Percentiles rank a stretch among this genome's conserved stretches.
phyloP scores from a whole-genome alignment of 1,140 invertebrate genomes.

The Drosophila fuyamai region DNA sequence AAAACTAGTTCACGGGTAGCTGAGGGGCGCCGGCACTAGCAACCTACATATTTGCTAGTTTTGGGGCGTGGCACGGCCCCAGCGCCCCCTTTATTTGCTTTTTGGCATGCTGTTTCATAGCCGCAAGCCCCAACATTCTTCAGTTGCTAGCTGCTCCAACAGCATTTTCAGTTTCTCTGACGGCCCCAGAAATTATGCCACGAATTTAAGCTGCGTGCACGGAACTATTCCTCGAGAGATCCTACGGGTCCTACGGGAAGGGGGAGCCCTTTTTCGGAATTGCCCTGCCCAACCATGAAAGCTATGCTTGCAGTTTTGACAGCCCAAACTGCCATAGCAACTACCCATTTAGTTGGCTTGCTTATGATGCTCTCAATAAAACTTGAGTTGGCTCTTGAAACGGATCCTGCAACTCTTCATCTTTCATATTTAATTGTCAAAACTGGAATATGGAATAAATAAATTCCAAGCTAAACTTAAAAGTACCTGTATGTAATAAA shows the following conservation, averaged over 20 bases:
- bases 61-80: conserved; percentile 44
- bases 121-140: conserved; percentile 77
- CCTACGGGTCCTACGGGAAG: not conserved
- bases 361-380: not conserved
- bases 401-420: not conserved
- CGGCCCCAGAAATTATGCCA: conserved; percentile 67
- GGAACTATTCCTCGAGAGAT: conserved; percentile 40
- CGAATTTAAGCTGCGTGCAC: conserved; percentile 55
- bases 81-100: conserved; percentile 52
- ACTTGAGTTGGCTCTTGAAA: not conserved
- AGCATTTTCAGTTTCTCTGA: conserved; percentile 35
- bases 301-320: conserved; percentile 2
- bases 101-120: conserved; percentile 75
- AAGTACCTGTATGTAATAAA: no score
- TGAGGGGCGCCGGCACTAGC: conserved; percentile 20
- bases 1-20: conserved; percentile 77
- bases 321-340: not conserved
- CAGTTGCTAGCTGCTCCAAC: conserved; percentile 44
- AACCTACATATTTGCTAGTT: conserved; percentile 78
- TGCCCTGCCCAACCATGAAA: conserved; percentile 4
- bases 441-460: not conserved
- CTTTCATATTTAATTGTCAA: not conserved
- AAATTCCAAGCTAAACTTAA: no score
- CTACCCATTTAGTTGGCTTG: not conserved
- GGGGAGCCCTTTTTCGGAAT: conserved; percentile 3